These are phyloP conservation scores for Sebastes hubbsi DNA, from an alignment of 2,797 vertebrate species.

Conservation along the genomic window DNA sequence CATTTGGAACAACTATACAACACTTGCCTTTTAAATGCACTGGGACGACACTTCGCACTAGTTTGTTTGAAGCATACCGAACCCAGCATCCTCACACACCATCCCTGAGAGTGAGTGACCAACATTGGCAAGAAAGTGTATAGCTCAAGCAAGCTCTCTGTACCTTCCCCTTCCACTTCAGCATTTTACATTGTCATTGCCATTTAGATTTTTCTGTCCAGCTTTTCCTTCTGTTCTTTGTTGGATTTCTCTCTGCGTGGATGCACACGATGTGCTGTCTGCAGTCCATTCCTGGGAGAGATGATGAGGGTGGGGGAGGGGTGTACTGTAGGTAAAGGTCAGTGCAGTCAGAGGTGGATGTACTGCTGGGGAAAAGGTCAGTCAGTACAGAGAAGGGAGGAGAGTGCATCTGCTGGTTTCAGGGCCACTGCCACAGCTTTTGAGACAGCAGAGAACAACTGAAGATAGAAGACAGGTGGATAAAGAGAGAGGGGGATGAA, in stretches of 20 bases:
- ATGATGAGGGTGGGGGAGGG: constrained; percentile 1
- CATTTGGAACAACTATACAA: background rate
- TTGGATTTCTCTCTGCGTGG: constrained; percentile 44
- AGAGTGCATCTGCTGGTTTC: constrained; percentile 59
- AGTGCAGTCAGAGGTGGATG: constrained; percentile 74
- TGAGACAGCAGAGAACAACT: constrained; percentile 39
- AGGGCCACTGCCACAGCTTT: constrained; percentile 43
- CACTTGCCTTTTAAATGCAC: background rate
- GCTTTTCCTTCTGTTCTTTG: constrained; percentile 34
- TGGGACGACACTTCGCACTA: background rate
- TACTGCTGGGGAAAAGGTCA: constrained; percentile 73
- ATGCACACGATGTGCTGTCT: constrained; percentile 50
- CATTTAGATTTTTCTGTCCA: constrained; percentile 21
- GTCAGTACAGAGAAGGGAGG: constrained; percentile 31
- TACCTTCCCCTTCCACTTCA: constrained; percentile 21
- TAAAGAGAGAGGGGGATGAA: background rate
- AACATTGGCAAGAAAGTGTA: background rate
- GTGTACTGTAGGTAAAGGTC: constrained; percentile 74
- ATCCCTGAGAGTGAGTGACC: background rate
- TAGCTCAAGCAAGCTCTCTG: background rate
- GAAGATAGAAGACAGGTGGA: constrained; percentile 28
- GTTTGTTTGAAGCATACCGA: background rate
- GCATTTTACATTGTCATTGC: constrained; percentile 34
- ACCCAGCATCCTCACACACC: background rate
- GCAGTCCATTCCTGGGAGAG: constrained; percentile 49